Conservation (phyloP, 2,888 invertebrate species). For the Galerucella nymphaeae region DNA sequence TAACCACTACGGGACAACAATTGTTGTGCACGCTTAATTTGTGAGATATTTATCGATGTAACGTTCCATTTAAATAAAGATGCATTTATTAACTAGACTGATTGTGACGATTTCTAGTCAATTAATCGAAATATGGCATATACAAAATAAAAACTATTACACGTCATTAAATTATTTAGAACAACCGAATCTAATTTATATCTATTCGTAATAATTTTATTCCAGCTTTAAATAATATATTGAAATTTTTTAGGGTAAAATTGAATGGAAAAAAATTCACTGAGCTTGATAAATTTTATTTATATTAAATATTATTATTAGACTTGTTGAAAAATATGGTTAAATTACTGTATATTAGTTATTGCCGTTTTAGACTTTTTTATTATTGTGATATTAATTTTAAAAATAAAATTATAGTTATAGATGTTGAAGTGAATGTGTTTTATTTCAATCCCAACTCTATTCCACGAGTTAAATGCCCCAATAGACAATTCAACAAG, state of each 20-base stretch:
- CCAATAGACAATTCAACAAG: no score
- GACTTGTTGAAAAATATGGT: conserved; percentile 13
- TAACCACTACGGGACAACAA: conserved; percentile 72
- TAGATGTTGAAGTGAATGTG: conserved; percentile 22
- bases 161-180: no score
- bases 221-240: not conserved
- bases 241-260: not conserved
- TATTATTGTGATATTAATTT: conserved; percentile 30
- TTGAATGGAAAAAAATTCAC: not conserved
- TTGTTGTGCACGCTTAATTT: conserved; percentile 64
- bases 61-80: not conserved
- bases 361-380: conserved; percentile 20
- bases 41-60: conserved; percentile 43
- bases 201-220: not conserved
- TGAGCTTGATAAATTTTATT: not conserved
- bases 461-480: no score
- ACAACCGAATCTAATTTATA: not conserved
- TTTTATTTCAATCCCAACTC: not conserved
- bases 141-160: no score
- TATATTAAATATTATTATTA: conserved; percentile 22
- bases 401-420: conserved; percentile 15
- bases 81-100: not conserved
- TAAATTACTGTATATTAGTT: conserved; percentile 11
- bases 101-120: not conserved
- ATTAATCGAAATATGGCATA: not conserved